Percentiles rank a stretch among this genome's conserved stretches.
These are phyloP conservation scores for Netta rufina DNA, from an alignment of 2,797 vertebrate species.

Conservation along the genomic window DNA sequence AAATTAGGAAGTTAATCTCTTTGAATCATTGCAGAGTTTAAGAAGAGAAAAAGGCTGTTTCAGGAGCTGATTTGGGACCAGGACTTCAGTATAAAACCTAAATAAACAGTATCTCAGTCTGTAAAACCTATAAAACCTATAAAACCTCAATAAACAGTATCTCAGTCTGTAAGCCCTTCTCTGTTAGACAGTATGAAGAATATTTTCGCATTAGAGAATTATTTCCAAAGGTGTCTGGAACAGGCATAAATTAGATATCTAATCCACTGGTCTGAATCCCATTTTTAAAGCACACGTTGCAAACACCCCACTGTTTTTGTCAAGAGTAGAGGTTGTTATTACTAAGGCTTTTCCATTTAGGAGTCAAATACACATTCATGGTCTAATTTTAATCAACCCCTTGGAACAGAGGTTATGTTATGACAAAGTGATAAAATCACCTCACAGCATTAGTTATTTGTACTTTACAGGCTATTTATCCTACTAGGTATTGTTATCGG, in stretches of 20 bases:
- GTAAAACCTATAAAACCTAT: neutral
- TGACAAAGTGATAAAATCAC: neutral
- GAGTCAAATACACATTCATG: neutral
- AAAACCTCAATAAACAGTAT: neutral
- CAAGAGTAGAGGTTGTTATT: neutral
- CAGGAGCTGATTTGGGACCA: neutral
- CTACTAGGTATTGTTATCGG: neutral
- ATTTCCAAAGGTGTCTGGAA: neutral
- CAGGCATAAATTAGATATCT: neutral
- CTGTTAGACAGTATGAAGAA: neutral
- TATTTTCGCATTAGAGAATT: neutral
- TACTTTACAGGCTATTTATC: neutral
- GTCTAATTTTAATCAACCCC: neutral
- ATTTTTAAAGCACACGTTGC: fast-evolving
- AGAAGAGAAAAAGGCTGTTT: neutral
- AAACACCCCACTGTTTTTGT: neutral
- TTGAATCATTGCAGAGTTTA: neutral
- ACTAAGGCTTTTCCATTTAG: neutral
- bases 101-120: neutral
- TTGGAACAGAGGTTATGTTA: neutral
- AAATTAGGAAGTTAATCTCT: neutral
- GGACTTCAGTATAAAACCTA: neutral
- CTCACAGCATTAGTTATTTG: neutral
- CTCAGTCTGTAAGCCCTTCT: neutral
- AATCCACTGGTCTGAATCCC: neutral